Conservation (phyloP, 2,113 vertebrate species). For the Brachyhypopomus gauderio region DNA sequence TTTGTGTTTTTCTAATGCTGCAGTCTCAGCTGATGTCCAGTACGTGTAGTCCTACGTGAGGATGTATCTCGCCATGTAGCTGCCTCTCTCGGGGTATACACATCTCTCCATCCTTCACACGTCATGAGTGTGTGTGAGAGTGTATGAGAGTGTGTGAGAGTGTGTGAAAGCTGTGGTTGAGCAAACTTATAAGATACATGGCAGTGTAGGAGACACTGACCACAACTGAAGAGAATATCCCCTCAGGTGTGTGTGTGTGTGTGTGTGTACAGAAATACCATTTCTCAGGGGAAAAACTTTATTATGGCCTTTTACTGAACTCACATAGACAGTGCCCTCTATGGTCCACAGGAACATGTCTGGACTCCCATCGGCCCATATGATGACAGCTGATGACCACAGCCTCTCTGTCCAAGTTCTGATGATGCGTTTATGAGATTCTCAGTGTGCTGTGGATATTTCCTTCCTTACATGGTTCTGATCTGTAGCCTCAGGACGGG, state of each 20-base stretch:
- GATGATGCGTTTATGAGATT: background rate
- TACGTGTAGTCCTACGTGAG: conserved; percentile 56
- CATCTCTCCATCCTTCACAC: conserved; percentile 20
- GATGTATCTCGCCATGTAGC: conserved; percentile 66
- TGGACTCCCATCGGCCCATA: background rate
- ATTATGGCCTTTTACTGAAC: background rate
- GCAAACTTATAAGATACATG: background rate
- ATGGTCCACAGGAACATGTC: background rate
- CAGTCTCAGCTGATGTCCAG: background rate
- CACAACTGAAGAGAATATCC: conserved; percentile 8
- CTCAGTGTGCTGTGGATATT: background rate
- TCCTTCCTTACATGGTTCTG: background rate
- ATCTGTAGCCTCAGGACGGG: background rate
- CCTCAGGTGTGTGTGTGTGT: conserved; percentile 27
- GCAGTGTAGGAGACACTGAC: background rate
- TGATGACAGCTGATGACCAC: background rate
- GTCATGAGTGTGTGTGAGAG: background rate
- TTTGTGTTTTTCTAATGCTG: too few species aligned
- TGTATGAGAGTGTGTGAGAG: background rate
- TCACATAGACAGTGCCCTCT: conserved; percentile 9
- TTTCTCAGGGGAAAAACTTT: background rate
- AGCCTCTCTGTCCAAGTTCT: background rate
- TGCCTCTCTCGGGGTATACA: conserved; percentile 65
- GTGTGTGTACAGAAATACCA: conserved; percentile 3
- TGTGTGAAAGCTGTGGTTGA: background rate